Percentiles rank a stretch among this genome's conserved stretches.
Conservation (phyloP, 2,797 vertebrate species). For the Centroberyx gerrardi region DNA sequence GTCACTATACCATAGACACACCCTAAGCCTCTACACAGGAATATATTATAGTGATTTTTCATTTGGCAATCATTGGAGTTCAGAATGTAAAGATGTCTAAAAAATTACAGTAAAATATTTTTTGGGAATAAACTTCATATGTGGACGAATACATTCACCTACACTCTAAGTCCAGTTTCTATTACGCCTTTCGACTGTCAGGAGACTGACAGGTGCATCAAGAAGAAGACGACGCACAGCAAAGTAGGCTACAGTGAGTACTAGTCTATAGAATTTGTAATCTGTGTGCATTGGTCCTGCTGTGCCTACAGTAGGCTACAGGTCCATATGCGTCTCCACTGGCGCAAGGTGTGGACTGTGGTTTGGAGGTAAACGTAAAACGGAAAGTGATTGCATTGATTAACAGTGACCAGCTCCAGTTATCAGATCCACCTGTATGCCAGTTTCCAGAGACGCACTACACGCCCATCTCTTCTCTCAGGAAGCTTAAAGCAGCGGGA, state of each 20-base stretch:
- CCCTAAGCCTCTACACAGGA: no score
- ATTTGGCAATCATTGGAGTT: neutral
- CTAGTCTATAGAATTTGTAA: neutral
- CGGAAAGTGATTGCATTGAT: conserved; percentile 38
- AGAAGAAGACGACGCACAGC: neutral
- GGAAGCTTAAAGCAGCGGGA: conserved; percentile 50
- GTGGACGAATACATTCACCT: conserved; percentile 6
- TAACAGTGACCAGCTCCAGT: conserved; percentile 37
- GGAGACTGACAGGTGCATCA: conserved; percentile 8
- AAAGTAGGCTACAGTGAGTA: no score
- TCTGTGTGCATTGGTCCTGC: conserved; percentile 31
- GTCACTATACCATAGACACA: no score
- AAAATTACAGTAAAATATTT: conserved; percentile 3
- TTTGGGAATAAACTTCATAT: neutral
- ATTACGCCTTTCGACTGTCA: neutral
- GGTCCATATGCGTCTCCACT: conserved; percentile 45
- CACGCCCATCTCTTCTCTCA: conserved; percentile 33
- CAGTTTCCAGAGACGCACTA: conserved; percentile 54
- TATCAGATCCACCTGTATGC: conserved; percentile 74
- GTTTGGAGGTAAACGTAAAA: conserved; percentile 21
- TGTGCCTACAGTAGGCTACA: conserved; percentile 18
- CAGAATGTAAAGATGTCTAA: neutral
- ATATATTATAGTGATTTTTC: neutral
- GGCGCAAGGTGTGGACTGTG: conserved; percentile 53
- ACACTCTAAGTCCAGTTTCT: conserved; percentile 17